Percentiles rank a stretch among this genome's conserved stretches.
Evolutionary conservation across 1,140 invertebrate species (phyloP).

Genomic region (Drosophila mauritiana): DNA sequence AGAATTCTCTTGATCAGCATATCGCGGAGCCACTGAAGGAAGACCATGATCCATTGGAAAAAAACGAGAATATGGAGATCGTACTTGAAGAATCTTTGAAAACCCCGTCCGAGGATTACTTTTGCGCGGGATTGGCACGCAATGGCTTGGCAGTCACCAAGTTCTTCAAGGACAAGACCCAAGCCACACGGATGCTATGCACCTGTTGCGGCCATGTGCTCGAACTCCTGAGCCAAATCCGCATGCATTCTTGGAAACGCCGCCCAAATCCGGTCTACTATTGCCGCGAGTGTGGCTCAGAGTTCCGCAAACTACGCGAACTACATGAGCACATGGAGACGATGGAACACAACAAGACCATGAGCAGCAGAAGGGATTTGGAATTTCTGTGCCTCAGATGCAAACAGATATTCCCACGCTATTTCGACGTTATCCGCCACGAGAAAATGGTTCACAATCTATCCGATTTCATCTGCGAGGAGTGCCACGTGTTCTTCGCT

Average conservation of each 20-base stretch:
- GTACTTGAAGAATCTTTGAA: too few relatives aligned
- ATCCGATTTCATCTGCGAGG: not conserved
- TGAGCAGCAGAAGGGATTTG: not conserved
- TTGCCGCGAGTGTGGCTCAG: conserved; percentile 5
- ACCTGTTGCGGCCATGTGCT: conserved; percentile 19
- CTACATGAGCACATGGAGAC: not conserved
- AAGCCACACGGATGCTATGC: conserved; percentile 11
- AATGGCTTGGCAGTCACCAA: conserved; percentile 14
- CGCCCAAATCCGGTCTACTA: conserved; percentile 11
- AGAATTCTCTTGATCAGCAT: not conserved
- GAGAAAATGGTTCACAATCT: conserved; percentile 3
- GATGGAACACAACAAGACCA: not conserved
- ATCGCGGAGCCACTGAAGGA: not conserved
- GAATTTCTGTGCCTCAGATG: conserved; percentile 18
- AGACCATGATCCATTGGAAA: not conserved
- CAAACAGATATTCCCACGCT: not conserved
- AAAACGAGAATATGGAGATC: not conserved
- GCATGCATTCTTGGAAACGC: not conserved
- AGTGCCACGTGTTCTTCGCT: conserved; percentile 8
- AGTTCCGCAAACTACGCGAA: not conserved
- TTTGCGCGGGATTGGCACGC: conserved; percentile 5
- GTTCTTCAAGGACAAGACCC: conserved; percentile 17
- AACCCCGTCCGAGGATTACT: not conserved
- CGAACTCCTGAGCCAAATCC: conserved; percentile 9
- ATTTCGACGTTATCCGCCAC: conserved; percentile 18